A percentile compares a stretch with the other conserved stretches of the same genome.
Evolutionary conservation across 2,888 invertebrate genomes (phyloP).

Genomic region (Diaprepes abbreviatus): DNA sequence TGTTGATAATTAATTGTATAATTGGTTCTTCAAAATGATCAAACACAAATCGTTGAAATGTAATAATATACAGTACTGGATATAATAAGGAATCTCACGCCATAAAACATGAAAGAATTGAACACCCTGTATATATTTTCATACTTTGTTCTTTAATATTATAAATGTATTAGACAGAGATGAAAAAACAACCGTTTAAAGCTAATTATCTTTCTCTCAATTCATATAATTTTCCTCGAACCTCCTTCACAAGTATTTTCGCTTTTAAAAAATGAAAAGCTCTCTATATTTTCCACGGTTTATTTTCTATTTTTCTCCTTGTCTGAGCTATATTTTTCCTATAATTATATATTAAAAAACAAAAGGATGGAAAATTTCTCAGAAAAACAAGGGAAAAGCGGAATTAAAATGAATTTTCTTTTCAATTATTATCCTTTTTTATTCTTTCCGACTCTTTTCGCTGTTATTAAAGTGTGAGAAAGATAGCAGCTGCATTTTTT

Average conservation of each 20-base stretch:
- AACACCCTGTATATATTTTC: too few relatives aligned
- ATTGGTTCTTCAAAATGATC: too few relatives aligned
- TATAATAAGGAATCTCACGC: too few relatives aligned
- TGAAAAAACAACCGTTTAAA: too few relatives aligned
- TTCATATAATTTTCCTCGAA: not conserved
- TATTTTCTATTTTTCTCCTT: conserved; percentile 26
- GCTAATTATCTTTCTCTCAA: not conserved
- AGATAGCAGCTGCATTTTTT: conserved; percentile 49
- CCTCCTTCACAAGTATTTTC: not conserved
- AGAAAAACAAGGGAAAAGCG: conserved; percentile 23
- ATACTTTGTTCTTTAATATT: too few relatives aligned
- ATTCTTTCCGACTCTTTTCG: conserved; percentile 46
- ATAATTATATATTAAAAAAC: conserved; percentile 41
- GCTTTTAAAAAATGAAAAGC: not conserved
- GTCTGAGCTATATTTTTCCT: conserved; percentile 34
- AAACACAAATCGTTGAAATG: too few relatives aligned
- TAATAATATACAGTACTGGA: too few relatives aligned
- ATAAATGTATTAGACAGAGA: too few relatives aligned
- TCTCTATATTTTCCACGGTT: conserved; percentile 12
- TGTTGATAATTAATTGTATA: too few relatives aligned
- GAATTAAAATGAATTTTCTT: conserved; percentile 49
- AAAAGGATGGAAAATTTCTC: conserved; percentile 20
- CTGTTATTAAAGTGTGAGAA: conserved; percentile 55
- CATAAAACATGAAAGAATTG: too few relatives aligned
- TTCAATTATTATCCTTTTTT: conserved; percentile 48